Percentiles rank a stretch among this genome's conserved stretches.
Evolutionary conservation across 1,140 invertebrate species (phyloP).

Genomic region (Ditylenchus dipsaci): DNA sequence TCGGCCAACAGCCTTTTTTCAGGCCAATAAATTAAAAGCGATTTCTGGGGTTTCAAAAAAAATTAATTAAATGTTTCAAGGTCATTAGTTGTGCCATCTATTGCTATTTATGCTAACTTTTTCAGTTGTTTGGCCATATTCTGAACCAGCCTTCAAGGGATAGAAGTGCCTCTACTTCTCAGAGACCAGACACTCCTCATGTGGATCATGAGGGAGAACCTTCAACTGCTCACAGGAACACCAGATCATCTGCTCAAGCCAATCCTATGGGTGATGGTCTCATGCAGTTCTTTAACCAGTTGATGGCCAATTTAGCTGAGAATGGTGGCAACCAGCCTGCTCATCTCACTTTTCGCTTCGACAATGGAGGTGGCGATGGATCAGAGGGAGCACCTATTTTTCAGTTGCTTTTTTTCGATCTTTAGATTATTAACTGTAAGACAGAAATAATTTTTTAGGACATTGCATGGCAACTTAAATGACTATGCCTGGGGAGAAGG

Average conservation of each 20-base stretch:
- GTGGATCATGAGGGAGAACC: background rate
- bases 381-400: too few species aligned
- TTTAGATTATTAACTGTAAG: background rate
- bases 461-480: slow-evolving; percentile 14
- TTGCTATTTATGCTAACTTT: background rate
- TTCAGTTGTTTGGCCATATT: background rate
- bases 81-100: too few species aligned
- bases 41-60: too few species aligned
- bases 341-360: background rate
- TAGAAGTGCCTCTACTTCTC: background rate
- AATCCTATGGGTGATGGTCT: slow-evolving; percentile 1
- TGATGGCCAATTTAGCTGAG: slow-evolving; percentile 4
- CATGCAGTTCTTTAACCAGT: slow-evolving; percentile 6
- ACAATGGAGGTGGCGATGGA: slow-evolving; percentile 1
- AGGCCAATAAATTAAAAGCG: too few species aligned
- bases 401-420: too few species aligned
- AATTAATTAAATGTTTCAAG: too few species aligned
- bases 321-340: background rate
- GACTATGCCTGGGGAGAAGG: slow-evolving; percentile 21
- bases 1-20: too few species aligned
- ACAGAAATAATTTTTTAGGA: background rate
- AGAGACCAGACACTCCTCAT: background rate
- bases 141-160: background rate
- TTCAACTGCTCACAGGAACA: too few species aligned
- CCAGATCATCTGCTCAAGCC: background rate